Percentiles rank a stretch among this genome's conserved stretches.
Evolutionary conservation across 2,797 vertebrate species (phyloP).

Genomic region (Eulemur rubriventer): DNA sequence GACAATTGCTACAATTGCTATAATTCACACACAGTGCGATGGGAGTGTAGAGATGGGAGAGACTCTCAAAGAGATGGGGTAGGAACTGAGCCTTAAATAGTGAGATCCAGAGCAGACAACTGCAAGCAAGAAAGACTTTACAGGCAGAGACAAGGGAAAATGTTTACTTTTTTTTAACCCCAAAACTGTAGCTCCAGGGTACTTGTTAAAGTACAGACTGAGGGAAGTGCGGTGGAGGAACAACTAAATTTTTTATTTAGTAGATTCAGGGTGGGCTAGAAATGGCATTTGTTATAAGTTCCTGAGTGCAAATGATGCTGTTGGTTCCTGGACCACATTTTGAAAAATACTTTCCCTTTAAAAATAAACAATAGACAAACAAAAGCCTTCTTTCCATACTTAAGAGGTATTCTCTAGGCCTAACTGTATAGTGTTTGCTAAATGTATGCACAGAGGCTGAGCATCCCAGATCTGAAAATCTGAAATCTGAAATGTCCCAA

Average conservation of each 20-base stretch:
- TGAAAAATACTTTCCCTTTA: background rate
- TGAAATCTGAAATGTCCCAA: background rate
- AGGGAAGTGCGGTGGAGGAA: background rate
- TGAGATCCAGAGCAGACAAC: background rate
- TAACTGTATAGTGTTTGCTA: background rate
- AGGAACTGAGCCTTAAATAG: background rate
- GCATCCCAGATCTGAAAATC: background rate
- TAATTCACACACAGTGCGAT: background rate
- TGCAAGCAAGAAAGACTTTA: background rate
- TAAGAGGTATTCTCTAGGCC: background rate
- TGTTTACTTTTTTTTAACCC: background rate
- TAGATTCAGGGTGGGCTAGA: background rate
- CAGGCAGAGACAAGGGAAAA: background rate
- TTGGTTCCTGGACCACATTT: background rate
- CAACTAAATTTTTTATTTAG: background rate
- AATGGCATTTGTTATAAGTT: background rate
- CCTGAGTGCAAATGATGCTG: background rate
- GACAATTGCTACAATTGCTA: background rate
- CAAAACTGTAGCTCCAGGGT: background rate
- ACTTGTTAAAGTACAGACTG: background rate
- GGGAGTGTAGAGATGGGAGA: background rate
- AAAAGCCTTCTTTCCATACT: background rate
- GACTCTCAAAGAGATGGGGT: background rate
- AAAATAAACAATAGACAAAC: background rate
- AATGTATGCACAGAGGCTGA: background rate